These are phyloP conservation scores for Novumbra hubbsi DNA, from an alignment of 2,797 vertebrate species.

Conservation along the genomic window DNA sequence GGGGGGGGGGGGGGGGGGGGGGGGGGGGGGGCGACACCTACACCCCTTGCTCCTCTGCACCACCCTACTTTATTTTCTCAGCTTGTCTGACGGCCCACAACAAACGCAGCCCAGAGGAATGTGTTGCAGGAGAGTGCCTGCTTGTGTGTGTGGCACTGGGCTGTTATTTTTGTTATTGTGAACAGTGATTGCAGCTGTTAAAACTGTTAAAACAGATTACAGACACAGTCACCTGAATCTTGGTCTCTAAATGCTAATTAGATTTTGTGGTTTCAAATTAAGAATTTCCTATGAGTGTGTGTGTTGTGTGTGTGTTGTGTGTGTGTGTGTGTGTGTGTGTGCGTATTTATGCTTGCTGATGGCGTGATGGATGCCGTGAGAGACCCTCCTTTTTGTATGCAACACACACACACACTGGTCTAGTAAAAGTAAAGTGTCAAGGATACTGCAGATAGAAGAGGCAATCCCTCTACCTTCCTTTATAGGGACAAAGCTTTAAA, in stretches of 20 bases:
- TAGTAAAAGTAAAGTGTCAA: constrained; percentile 49
- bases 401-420: constrained; percentile 31
- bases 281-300: neutral
- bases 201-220: no score
- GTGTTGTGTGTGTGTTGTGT: neutral
- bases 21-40: neutral
- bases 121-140: constrained; percentile 34
- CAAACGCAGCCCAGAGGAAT: constrained; percentile 55
- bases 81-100: constrained; percentile 43
- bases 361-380: constrained; percentile 60
- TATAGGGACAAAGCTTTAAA: constrained; percentile 25
- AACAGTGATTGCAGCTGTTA: no score
- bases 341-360: constrained; percentile 32
- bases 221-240: no score
- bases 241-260: no score
- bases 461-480: constrained; percentile 39
- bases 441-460: constrained; percentile 38
- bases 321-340: neutral
- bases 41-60: constrained; percentile 22
- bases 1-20: no score
- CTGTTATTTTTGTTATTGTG: no score
- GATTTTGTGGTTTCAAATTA: no score
- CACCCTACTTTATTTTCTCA: constrained; percentile 33
- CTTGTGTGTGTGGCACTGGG: neutral
- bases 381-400: constrained; percentile 45